Evolutionary conservation across 2,888 invertebrate species (phyloP).

Genomic region (Sisyra terminalis): DNA sequence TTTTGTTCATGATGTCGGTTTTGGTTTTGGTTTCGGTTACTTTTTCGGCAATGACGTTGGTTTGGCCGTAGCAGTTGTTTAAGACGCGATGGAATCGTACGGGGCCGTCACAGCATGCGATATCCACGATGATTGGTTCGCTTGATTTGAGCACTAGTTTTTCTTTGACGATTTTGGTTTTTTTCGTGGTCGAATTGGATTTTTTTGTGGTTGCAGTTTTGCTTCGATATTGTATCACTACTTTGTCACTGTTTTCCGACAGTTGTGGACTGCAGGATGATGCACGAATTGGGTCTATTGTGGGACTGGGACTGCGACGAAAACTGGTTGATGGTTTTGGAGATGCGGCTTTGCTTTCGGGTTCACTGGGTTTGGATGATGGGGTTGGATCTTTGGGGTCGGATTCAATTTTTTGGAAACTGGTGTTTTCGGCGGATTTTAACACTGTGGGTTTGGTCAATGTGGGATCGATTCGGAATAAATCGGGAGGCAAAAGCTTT

Average conservation of each 20-base stretch:
- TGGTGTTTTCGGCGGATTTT: slow-evolving; percentile 21
- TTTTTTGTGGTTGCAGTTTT: too few relatives aligned
- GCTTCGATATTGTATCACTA: slow-evolving; percentile 6
- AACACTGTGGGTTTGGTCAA: slow-evolving; percentile 15
- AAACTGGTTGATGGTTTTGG: slow-evolving; percentile 6
- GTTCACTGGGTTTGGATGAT: not conserved
- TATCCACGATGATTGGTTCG: slow-evolving; percentile 41
- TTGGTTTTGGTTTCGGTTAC: slow-evolving; percentile 20
- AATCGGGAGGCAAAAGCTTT: slow-evolving; percentile 20
- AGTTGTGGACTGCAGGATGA: slow-evolving; percentile 19
- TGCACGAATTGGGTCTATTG: slow-evolving; percentile 19
- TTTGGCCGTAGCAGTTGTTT: slow-evolving; percentile 57
- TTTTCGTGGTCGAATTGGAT: too few relatives aligned
- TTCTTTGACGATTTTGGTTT: too few relatives aligned
- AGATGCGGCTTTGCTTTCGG: not conserved
- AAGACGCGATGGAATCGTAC: slow-evolving; percentile 72
- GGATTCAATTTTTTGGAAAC: slow-evolving; percentile 17
- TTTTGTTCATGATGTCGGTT: slow-evolving; percentile 23
- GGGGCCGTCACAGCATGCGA: slow-evolving; percentile 86
- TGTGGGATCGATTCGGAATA: slow-evolving; percentile 16
- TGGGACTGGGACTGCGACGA: slow-evolving; percentile 25
- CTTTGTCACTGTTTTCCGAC: slow-evolving; percentile 13
- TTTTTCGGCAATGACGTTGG: slow-evolving; percentile 15
- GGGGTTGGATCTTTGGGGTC: slow-evolving; percentile 6
- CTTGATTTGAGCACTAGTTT: too few relatives aligned